phyloP scores from a whole-genome alignment of 1,140 invertebrate species.

The Formica exsecta region DNA sequence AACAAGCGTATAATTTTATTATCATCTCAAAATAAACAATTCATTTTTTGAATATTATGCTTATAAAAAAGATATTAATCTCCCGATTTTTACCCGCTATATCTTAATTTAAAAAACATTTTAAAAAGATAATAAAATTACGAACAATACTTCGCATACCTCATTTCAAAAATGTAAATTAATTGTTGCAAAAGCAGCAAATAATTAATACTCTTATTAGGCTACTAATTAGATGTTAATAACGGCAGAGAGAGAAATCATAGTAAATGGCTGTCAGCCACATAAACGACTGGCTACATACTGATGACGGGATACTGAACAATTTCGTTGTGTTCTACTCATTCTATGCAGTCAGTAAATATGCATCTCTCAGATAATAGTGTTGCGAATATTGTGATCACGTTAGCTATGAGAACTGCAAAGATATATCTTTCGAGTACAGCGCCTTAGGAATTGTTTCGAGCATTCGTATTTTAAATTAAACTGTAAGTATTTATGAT shows the following conservation, averaged over 20 bases:
- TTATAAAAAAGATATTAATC: not conserved
- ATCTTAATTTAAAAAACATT: not conserved
- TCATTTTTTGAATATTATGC: not conserved
- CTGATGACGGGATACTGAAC: slow-evolving; percentile 23
- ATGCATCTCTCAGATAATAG: slow-evolving; percentile 41
- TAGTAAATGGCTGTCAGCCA: slow-evolving; percentile 40
- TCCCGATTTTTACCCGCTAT: not conserved
- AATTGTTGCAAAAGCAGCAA: slow-evolving; percentile 1
- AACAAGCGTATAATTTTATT: not conserved
- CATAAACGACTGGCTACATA: slow-evolving; percentile 28
- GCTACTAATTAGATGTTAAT: not conserved
- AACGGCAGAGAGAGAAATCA: not conserved
- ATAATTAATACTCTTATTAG: slow-evolving; percentile 42
- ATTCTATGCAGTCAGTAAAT: slow-evolving; percentile 28
- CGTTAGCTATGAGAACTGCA: not conserved
- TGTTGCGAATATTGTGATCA: slow-evolving; percentile 32
- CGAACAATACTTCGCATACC: too few species aligned
- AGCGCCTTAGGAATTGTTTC: not conserved
- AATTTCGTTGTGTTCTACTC: slow-evolving; percentile 20
- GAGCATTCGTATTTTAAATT: not conserved
- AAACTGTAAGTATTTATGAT: slow-evolving; percentile 23
- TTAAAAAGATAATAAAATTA: not conserved
- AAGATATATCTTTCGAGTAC: not conserved
- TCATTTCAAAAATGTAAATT: slow-evolving; percentile 8
- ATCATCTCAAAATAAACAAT: not conserved